Evolutionary conservation across 2,113 vertebrate genomes (phyloP), one percentile per base, ranked within the genome.

Genomic region (Lophura nycthemera): DNA sequence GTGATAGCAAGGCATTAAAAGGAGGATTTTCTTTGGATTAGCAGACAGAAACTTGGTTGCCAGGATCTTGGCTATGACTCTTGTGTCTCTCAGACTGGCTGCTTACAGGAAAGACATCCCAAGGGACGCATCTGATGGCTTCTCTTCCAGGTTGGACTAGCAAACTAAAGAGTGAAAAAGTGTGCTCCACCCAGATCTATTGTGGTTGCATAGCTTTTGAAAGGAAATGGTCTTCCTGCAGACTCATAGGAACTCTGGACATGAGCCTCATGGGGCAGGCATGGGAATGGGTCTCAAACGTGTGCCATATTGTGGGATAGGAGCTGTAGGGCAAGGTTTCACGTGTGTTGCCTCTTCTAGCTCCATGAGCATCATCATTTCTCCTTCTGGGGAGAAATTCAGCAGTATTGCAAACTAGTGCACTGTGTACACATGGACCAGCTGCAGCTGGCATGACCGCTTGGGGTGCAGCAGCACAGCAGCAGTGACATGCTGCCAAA

Each of bases 401-500:
- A 19, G 50, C 67, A 60, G 52, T 73, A 22, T 20, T 50, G 20
- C 27, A n/a, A 24, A 27, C 60, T 0, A 1, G 32, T 61, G 25
- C 0, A 0, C 76, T 1, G 3, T 0, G 1, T 14, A 4, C 0
- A 1, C 10, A 0, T 63, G 56, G 78, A 29, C 2, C 3, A 15
- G 43, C 52, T 79, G 67, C 54, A 61, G 79, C 88, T 83, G 83
- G 4, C 6, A 66, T 47, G 54, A 27, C 45, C 3, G 0, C 14
- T 60, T 32, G 0, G 0, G 63, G 52, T 72, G 67, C 47, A 8
- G 8, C 43, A 34, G 48, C 75, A 87, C 0, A 2, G 57, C 74
- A 72, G 57, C 64, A 36, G 75, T 12, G 63, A 82, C 0, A 0
- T 57, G 60, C 83, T 88, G 65, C 83, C 86, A 78, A 56, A 78